Base-by-base conservation (phyloP, 1,140 invertebrate genomes). In the Ostrea edulis region DNA sequence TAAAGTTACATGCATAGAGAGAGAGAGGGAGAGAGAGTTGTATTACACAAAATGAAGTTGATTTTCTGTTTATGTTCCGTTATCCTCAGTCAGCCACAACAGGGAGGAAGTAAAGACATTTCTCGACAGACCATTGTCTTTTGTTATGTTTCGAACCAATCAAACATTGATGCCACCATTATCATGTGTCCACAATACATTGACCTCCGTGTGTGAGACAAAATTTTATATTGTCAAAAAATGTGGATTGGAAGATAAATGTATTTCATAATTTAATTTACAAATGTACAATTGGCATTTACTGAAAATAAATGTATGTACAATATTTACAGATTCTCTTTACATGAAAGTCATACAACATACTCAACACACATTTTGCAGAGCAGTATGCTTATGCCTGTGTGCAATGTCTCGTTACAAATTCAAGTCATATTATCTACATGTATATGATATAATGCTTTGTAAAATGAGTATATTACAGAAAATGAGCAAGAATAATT, bases 391-490 rank as follows among this genome's bases (percentile, higher is more conserved):
- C 35, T 5, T 44, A 44, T 5, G 20, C 14, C 55, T 62, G 55
- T 8, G 17, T 62, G 2, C 14, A 62, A n/a, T 17, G n/a, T 62
- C 7, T 20, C 17, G 7, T 62, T 62, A 5, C n/a, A 17, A 62
- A 17, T 20, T 62, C 55, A 17, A 20, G 55, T 20, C 55, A 20
- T 62, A n/a, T 11, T 58, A 3, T 62, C 2, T 62, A 17, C 14
- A 62, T 58, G 55, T 58, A 58, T 62, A 20, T 55, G 54, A 55
- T 44, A 55, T 17, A 55, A 20, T 71, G 68, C 0, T 71, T 20
- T 14, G 68, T 25, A 14, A 81, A 81, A 81, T 83, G 82, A 53
- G 82, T n/a, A 52, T 52, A 9, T 54, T 53, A 52, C n/a, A 54
- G 22, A 52, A n/a, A 35, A 35, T 35, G 44, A 81, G 17, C n/a